Evolutionary conservation across 2,888 invertebrate genomes (phyloP).

Genomic region (Drosophila nr. perissopoda): DNA sequence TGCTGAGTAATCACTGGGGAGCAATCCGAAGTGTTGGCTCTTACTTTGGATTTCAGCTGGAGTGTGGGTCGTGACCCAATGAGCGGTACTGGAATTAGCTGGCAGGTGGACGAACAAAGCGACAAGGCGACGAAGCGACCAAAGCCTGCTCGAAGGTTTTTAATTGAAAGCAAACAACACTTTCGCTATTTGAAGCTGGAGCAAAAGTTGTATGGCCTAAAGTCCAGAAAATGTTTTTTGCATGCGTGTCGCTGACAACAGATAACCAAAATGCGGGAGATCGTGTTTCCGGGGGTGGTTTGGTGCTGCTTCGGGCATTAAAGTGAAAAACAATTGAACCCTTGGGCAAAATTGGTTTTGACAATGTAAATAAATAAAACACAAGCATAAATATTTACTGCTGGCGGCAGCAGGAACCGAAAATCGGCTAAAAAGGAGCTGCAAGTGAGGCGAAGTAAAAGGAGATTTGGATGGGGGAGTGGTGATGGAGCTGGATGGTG

Average conservation of each 20-base stretch:
- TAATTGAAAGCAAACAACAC: conserved; percentile 78
- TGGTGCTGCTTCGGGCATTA: conserved; percentile 54
- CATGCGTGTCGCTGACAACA: conserved; percentile 74
- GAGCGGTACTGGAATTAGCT: conserved; percentile 28
- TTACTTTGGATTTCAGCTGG: conserved; percentile 17
- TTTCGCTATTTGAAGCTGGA: conserved; percentile 44
- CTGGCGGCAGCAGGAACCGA: conserved; percentile 61
- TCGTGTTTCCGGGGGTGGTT: conserved; percentile 5
- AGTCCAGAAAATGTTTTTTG: conserved; percentile 56
- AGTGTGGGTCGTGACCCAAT: conserved; percentile 17
- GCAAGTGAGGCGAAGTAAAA: background rate
- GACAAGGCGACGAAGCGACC: conserved; percentile 2
- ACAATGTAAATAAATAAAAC: conserved; percentile 81
- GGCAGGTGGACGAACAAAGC: conserved; percentile 23
- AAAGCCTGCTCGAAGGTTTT: conserved; percentile 47
- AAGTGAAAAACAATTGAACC: conserved; percentile 81
- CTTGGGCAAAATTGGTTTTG: conserved; percentile 81
- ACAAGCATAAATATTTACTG: conserved; percentile 81
- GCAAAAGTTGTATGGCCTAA: conserved; percentile 15
- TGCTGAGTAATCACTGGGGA: conserved; percentile 55
- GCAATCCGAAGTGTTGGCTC: conserved; percentile 25
- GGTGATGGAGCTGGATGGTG: background rate
- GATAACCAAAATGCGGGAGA: conserved; percentile 8
- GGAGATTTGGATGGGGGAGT: no score
- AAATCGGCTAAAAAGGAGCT: conserved; percentile 22